Conservation (phyloP, 1,140 invertebrate species). For the Manduca sexta region DNA sequence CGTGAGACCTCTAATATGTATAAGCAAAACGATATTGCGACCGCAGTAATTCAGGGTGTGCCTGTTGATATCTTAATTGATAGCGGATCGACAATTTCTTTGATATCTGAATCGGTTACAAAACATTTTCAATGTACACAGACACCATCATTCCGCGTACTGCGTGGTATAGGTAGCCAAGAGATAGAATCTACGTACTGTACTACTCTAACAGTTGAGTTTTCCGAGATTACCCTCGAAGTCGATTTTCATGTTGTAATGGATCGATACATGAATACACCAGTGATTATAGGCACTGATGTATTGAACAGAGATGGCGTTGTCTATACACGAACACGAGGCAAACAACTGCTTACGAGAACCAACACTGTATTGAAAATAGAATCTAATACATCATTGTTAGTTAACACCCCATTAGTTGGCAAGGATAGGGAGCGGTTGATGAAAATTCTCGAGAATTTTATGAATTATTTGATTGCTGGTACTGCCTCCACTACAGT, state of each 20-base stretch:
- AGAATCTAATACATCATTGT: not conserved
- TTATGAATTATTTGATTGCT: constrained; percentile 1
- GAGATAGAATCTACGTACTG: constrained; percentile 8
- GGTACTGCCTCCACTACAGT: constrained; percentile 14
- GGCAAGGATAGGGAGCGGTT: too few relatives aligned
- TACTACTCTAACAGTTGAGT: constrained; percentile 13
- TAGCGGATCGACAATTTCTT: constrained; percentile 18
- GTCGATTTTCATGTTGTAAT: constrained; percentile 19
- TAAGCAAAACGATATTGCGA: constrained; percentile 5
- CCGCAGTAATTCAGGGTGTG: constrained; percentile 11
- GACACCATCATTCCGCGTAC: constrained; percentile 7
- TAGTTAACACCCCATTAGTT: too few relatives aligned
- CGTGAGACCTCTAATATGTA: not conserved
- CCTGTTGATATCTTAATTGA: constrained; percentile 22
- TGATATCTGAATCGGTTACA: constrained; percentile 15
- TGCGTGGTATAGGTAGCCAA: constrained; percentile 18
- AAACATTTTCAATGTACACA: constrained; percentile 17
- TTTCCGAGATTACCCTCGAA: constrained; percentile 15
- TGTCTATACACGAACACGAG: constrained; percentile 11
- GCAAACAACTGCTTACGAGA: constrained; percentile 4
- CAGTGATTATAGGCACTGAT: constrained; percentile 21
- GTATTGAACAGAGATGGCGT: constrained; percentile 21
- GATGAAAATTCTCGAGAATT: too few relatives aligned
- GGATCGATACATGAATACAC: constrained; percentile 2
- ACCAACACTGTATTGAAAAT: not conserved